Base-by-base conservation (phyloP, 2,797 vertebrate genomes). In the Aythya fuligula region DNA sequence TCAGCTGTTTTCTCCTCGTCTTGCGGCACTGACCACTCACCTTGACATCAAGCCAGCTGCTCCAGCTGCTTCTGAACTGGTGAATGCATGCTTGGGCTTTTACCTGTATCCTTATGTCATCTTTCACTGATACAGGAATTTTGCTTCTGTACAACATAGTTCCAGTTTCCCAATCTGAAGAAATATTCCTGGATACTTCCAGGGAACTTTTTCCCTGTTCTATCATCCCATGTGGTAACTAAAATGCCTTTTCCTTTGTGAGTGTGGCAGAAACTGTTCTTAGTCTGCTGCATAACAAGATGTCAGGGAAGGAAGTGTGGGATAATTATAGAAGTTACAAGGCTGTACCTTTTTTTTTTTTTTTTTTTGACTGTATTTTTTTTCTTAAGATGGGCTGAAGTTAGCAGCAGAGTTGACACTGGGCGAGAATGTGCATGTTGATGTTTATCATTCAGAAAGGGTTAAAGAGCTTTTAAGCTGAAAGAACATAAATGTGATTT, bases 301-400 rank as follows among this genome's bases (percentile, higher is more conserved):
- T 17, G 4, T 28, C 39, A 71, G 32, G 53, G 61, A 71, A 94
- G 79, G 73, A 95, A 86, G 45, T 56, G 17, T 19, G 51, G 69
- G 27, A 11, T 86, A 79, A 67, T 76, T 93, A 43, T 90, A 84
- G 79, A 91, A 85, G 11, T 25, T 30, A 32, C 61, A 34, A 80
- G 38, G 20, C 74, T 57, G 19, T 71, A 12, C 17, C 9, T 28
- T 28, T 62, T 28, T 45, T 17, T 27, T 34, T 39, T 38, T 38
- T 38, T 10, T 38, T 10, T 45, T 21, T 22, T 34, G 36, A 36
- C 22, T 66, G 30, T 2, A 9, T 28, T 65, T 36, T 70, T 38
- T 20, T n/a, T 32, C 22, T 38, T 74, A 47, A 43, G 2, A 11
- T 13, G 3, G 8, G 27, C 43, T 75, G 39, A 70, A 45, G 9